phyloP scores from a whole-genome alignment of 2,113 vertebrate genomes.

The Pollimyrus isidori region DNA sequence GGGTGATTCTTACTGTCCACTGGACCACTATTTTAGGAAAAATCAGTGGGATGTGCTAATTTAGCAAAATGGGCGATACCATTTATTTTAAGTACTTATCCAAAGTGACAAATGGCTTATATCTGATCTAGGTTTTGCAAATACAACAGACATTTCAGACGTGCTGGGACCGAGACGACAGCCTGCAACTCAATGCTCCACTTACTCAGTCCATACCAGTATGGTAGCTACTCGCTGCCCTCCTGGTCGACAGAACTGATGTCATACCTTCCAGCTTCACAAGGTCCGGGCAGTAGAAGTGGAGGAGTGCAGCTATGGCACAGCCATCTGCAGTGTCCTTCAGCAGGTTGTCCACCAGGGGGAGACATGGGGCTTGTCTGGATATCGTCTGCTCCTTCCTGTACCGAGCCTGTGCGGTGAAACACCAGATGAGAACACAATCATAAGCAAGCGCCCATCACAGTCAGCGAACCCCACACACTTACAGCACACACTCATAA shows the following conservation, averaged over 20 bases:
- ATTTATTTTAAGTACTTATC: neutral
- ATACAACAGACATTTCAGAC: neutral
- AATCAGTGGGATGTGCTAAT: neutral
- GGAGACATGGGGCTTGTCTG: conserved; percentile 75
- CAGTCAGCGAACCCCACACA: neutral
- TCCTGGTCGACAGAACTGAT: neutral
- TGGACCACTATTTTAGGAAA: neutral
- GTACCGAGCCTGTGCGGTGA: conserved; percentile 69
- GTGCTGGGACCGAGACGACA: neutral
- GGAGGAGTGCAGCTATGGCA: conserved; percentile 79
- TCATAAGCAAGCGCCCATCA: neutral
- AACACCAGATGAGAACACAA: neutral
- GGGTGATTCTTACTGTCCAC: neutral
- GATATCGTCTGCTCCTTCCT: conserved; percentile 75
- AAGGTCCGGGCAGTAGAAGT: conserved; percentile 88
- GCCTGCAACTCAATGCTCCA: neutral
- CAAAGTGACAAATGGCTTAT: neutral
- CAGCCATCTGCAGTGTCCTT: conserved; percentile 93
- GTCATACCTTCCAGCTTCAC: conserved; percentile 76
- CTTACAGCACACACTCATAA: conserved; percentile 25
- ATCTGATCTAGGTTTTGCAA: neutral
- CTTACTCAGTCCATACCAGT: neutral
- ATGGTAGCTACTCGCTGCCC: neutral
- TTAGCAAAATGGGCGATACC: neutral
- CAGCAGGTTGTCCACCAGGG: conserved; percentile 83